Percentiles rank a stretch among this genome's conserved stretches.
Evolutionary conservation across 2,797 vertebrate species (phyloP).

Genomic region (Mormyrus hasselquistii): DNA sequence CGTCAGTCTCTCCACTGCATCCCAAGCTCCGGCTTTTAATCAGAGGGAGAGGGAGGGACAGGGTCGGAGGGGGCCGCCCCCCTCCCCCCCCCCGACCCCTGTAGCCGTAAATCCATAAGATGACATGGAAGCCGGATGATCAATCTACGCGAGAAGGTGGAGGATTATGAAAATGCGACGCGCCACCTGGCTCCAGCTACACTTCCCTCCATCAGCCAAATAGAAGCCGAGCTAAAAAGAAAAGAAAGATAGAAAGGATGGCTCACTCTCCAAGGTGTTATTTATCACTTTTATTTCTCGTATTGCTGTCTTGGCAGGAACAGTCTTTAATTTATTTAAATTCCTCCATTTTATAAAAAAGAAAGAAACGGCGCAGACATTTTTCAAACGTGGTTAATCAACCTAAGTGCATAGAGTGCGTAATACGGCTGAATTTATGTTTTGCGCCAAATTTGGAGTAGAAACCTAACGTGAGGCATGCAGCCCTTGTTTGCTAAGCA

Average conservation of each 20-base stretch:
- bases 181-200: slow-evolving; percentile 39
- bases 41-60: slow-evolving; percentile 18
- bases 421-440: slow-evolving; percentile 34
- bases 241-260: not conserved
- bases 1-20: slow-evolving; percentile 35
- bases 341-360: not conserved
- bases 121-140: not conserved
- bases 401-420: slow-evolving; percentile 34
- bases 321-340: slow-evolving; percentile 1
- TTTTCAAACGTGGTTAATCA: not conserved
- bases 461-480: not conserved
- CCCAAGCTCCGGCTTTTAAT: slow-evolving; percentile 54
- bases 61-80: slow-evolving; percentile 36
- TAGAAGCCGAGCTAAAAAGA: not conserved
- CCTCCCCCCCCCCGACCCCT: slow-evolving; percentile 26
- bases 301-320: not conserved
- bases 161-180: slow-evolving; percentile 39
- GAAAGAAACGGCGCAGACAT: not conserved
- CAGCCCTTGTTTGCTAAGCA: not conserved
- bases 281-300: not conserved
- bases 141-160: not conserved
- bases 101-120: slow-evolving; percentile 49
- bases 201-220: slow-evolving; percentile 53
- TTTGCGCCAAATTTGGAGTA: slow-evolving; percentile 21
- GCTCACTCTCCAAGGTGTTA: not conserved